Evolutionary conservation across 2,113 vertebrate genomes (phyloP).

Genomic region (Carassius gibelio): DNA sequence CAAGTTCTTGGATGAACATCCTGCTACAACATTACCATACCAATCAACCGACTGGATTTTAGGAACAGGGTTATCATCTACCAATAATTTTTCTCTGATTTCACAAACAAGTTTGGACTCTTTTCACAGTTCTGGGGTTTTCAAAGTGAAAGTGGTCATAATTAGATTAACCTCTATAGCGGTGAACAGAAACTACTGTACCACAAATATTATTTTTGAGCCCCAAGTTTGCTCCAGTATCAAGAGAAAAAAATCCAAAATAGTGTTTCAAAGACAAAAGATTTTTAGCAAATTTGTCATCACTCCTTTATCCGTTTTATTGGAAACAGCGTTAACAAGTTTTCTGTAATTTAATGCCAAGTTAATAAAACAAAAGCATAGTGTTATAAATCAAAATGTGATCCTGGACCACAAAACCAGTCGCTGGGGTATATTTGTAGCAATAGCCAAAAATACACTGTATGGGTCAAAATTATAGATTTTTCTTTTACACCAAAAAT

Average conservation of each 20-base stretch:
- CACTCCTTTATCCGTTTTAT: no score
- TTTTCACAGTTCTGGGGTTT: not conserved
- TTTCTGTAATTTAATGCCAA: not conserved
- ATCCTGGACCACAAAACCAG: no score
- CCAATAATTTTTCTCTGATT: not conserved
- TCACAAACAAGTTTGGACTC: not conserved
- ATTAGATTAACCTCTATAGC: not conserved
- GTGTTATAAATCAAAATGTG: no score
- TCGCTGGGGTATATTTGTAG: no score
- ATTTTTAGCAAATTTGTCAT: no score
- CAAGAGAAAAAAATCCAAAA: no score
- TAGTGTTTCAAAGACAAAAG: not conserved
- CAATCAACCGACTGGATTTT: not conserved
- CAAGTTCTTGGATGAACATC: slow-evolving; percentile 3
- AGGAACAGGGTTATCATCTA: not conserved
- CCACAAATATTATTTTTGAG: not conserved
- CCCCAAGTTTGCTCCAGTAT: no score
- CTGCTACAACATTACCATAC: not conserved
- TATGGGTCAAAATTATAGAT: no score
- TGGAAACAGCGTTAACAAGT: not conserved
- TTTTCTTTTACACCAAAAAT: no score
- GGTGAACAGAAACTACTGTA: not conserved
- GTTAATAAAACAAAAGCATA: not conserved
- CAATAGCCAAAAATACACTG: no score
- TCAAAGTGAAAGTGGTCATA: not conserved